Conservation (phyloP, 2,113 vertebrate species). For the Abramis brama region DNA sequence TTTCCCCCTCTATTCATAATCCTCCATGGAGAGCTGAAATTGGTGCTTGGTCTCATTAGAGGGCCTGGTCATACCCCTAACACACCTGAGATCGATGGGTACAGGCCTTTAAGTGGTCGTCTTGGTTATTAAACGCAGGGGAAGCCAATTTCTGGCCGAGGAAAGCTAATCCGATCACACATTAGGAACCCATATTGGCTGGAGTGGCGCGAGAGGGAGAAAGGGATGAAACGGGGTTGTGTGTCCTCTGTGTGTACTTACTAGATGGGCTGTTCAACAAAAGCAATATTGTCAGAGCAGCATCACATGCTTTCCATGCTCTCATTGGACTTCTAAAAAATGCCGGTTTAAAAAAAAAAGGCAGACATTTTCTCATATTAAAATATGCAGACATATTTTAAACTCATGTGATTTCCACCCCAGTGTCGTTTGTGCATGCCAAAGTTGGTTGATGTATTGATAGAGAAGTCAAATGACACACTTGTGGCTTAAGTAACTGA, state of each 20-base stretch:
- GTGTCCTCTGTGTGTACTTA: slow-evolving; percentile 19
- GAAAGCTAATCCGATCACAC: slow-evolving; percentile 73
- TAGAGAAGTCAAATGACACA: not conserved
- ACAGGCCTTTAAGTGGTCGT: slow-evolving; percentile 68
- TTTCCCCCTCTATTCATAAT: slow-evolving; percentile 62
- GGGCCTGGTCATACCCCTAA: slow-evolving; percentile 36
- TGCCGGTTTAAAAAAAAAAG: not conserved
- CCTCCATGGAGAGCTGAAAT: slow-evolving; percentile 68
- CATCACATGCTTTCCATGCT: slow-evolving; percentile 29
- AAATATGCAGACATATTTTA: not conserved
- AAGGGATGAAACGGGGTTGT: slow-evolving; percentile 26
- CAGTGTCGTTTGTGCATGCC: not conserved
- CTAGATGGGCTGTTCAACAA: not conserved
- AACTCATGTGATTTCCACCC: slow-evolving; percentile 20
- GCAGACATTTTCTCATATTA: not conserved
- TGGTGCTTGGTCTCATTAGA: slow-evolving; percentile 72
- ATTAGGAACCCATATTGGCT: slow-evolving; percentile 67
- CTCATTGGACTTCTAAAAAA: not conserved
- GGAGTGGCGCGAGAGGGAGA: slow-evolving; percentile 34
- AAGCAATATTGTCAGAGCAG: slow-evolving; percentile 19
- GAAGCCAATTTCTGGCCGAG: slow-evolving; percentile 65
- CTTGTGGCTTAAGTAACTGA: not conserved
- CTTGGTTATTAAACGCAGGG: slow-evolving; percentile 75
- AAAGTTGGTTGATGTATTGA: not conserved
- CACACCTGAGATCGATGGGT: slow-evolving; percentile 73